Evolutionary conservation across 35 echinoderm and acorn worm genomes (phyloP).

Genomic region (Apostichopus japonicus): DNA sequence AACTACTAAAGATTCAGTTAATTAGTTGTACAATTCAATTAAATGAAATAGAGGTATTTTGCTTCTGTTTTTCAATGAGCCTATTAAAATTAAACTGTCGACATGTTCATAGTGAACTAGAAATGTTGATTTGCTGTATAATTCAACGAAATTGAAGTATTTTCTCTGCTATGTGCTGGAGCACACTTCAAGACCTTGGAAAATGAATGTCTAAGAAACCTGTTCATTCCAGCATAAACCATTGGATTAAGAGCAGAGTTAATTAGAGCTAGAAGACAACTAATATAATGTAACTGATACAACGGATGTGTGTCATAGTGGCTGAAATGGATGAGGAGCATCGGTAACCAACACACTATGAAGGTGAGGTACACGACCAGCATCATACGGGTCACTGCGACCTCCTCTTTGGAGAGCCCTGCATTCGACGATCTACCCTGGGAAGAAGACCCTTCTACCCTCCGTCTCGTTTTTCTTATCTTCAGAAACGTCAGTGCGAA

Average conservation of each 20-base stretch:
- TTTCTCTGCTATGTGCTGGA: neutral
- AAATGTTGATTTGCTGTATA: neutral
- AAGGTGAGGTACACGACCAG: constrained; percentile 41
- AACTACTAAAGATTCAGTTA: too few species aligned
- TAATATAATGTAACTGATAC: constrained; percentile 13
- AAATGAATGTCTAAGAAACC: constrained; percentile 29
- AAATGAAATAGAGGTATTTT: too few species aligned
- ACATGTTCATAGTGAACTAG: too few species aligned
- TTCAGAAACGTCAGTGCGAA: constrained; percentile 43
- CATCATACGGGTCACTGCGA: constrained; percentile 53
- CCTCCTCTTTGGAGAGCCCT: constrained; percentile 30
- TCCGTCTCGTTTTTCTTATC: constrained; percentile 12
- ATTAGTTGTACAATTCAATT: too few species aligned
- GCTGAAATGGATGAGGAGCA: constrained; percentile 25
- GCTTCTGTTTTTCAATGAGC: too few species aligned
- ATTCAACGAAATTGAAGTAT: constrained; percentile 9
- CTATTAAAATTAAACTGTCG: too few species aligned
- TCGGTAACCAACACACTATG: constrained; percentile 25
- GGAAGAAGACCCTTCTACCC: neutral
- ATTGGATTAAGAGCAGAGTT: constrained; percentile 54
- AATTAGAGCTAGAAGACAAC: neutral
- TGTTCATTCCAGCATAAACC: constrained; percentile 54
- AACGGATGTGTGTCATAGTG: neutral
- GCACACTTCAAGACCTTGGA: constrained; percentile 7
- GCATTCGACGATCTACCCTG: neutral